Evolutionary conservation across 2,797 vertebrate species (phyloP).

Genomic region (Bucorvus abyssinicus): DNA sequence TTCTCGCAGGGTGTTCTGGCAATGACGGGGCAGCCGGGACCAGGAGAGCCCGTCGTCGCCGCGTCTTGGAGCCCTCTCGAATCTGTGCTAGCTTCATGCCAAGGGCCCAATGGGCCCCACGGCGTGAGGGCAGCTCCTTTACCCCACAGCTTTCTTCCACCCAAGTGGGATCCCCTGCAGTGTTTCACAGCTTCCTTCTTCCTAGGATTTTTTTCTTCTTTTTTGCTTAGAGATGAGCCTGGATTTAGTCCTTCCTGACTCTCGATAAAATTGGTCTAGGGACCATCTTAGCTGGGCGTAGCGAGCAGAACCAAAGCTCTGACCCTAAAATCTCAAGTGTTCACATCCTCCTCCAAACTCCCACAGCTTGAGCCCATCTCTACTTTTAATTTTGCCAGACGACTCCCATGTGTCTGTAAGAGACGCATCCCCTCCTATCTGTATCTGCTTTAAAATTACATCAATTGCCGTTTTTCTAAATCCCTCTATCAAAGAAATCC

Average conservation of each 20-base stretch:
- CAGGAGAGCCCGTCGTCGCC: neutral
- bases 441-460: slow-evolving; percentile 24
- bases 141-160: neutral
- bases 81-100: neutral
- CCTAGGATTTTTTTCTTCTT: neutral
- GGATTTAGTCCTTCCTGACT: neutral
- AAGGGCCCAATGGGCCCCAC: neutral
- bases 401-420: slow-evolving; percentile 7
- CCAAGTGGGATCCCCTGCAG: neutral
- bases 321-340: accelerated
- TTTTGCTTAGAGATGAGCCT: neutral
- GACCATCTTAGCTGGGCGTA: neutral
- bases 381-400: slow-evolving; percentile 30
- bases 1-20: neutral
- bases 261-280: neutral
- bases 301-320: neutral
- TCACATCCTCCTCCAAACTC: slow-evolving; percentile 6
- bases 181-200: neutral
- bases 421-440: neutral
- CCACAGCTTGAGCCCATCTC: slow-evolving; percentile 59
- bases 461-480: slow-evolving; percentile 1
- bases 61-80: accelerated
- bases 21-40: neutral
- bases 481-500: slow-evolving; percentile 44
- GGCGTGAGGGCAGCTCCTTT: neutral